These are phyloP conservation scores for Melinopterus prodromus DNA, from an alignment of 2,888 invertebrate species.

Conservation along the genomic window DNA sequence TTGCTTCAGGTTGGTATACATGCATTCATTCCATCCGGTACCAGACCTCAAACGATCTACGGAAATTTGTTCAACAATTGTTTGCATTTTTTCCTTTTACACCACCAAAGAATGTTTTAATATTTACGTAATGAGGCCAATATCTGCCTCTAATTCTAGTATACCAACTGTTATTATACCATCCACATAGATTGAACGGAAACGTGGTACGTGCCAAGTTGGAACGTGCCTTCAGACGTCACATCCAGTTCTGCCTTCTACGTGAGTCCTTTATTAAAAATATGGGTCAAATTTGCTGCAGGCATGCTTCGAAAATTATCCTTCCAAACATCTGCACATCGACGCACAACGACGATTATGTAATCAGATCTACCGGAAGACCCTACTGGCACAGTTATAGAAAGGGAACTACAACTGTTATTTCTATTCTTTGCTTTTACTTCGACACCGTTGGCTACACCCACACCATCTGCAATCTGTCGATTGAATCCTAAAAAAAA, in stretches of 20 bases:
- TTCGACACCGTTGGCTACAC: neutral
- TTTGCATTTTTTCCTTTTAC: no score
- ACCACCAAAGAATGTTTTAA: no score
- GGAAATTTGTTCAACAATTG: no score
- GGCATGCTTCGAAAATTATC: neutral
- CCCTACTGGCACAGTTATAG: conserved; percentile 4
- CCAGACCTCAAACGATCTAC: no score
- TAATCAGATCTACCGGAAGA: conserved; percentile 4
- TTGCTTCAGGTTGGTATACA: no score
- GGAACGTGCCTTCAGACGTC: neutral
- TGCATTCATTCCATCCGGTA: no score
- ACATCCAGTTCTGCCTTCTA: neutral
- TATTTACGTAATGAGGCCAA: no score
- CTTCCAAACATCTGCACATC: neutral
- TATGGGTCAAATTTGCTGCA: neutral
- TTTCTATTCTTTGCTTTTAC: neutral
- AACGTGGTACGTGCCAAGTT: neutral
- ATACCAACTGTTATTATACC: neutral
- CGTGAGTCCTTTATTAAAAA: neutral
- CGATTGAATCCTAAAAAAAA: neutral
- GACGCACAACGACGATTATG: neutral
- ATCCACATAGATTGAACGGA: neutral
- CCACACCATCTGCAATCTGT: conserved; percentile 4
- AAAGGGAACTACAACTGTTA: conserved; percentile 4
- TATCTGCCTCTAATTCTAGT: neutral